phyloP scores from a whole-genome alignment of 2,888 invertebrate species.

The Yponomeuta plumbellus region DNA sequence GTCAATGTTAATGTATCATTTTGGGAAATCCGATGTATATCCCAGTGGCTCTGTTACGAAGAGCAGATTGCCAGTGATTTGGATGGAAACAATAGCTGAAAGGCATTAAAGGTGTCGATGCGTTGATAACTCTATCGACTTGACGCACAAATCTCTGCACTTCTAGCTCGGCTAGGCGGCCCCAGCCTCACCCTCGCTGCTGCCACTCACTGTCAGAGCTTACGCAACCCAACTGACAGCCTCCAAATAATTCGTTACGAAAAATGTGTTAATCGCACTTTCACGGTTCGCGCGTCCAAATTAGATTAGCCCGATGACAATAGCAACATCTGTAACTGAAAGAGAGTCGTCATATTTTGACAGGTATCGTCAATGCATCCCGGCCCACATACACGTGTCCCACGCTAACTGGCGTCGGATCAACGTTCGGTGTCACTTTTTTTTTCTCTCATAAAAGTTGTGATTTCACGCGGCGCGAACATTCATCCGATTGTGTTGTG shows the following conservation, averaged over 20 bases:
- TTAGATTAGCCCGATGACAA: slow-evolving; percentile 72
- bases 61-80: not conserved
- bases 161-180: slow-evolving; percentile 25
- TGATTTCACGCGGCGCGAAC: slow-evolving; percentile 76
- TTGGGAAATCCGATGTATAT: not conserved
- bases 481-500: slow-evolving; percentile 71
- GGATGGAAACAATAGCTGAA: not conserved
- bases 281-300: slow-evolving; percentile 66
- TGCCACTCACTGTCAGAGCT: slow-evolving; percentile 75
- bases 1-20: not conserved
- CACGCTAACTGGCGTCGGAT: slow-evolving; percentile 40
- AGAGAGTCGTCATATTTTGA: slow-evolving; percentile 73
- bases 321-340: slow-evolving; percentile 69
- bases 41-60: not conserved
- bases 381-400: slow-evolving; percentile 74
- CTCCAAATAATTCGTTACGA: slow-evolving; percentile 72
- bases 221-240: slow-evolving; percentile 72
- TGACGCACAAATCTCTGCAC: slow-evolving; percentile 24
- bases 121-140: slow-evolving; percentile 38
- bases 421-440: slow-evolving; percentile 47
- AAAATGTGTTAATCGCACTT: slow-evolving; percentile 74
- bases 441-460: slow-evolving; percentile 57
- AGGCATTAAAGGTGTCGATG: slow-evolving; percentile 17
- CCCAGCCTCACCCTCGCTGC: slow-evolving; percentile 44
- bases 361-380: slow-evolving; percentile 68